Conservation (phyloP, 53 echinoderm and acorn worm species). For the Holothuria scabra region DNA sequence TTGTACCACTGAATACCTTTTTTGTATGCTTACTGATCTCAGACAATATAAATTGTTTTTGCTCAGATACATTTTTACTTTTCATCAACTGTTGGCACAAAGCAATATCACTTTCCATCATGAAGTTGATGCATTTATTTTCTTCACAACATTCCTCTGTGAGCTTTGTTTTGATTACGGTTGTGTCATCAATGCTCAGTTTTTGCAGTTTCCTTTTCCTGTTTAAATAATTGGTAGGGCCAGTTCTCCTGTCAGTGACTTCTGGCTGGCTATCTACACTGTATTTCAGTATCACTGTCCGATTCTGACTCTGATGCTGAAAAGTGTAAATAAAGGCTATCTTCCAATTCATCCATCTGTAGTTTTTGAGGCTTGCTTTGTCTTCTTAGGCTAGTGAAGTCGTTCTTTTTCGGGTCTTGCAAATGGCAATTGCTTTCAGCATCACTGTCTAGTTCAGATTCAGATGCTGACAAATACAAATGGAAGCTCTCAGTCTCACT, state of each 20-base stretch:
- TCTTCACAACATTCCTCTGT: conserved; percentile 17
- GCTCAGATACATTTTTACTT: conserved; percentile 20
- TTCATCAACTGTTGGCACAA: conserved; percentile 10
- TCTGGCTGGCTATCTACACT: not conserved
- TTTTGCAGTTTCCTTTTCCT: not conserved
- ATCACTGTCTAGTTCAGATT: too few relatives aligned
- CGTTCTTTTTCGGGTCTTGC: too few relatives aligned
- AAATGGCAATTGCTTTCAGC: too few relatives aligned
- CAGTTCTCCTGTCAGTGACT: too few relatives aligned
- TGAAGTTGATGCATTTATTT: conserved; percentile 28
- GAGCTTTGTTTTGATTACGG: not conserved
- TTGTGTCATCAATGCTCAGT: too few relatives aligned
- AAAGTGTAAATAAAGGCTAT: conserved; percentile 11
- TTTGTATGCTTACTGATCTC: conserved; percentile 23
- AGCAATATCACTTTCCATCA: conserved; percentile 24
- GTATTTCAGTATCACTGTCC: too few relatives aligned
- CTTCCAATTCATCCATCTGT: too few relatives aligned
- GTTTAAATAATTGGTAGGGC: not conserved
- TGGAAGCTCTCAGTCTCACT: too few relatives aligned
- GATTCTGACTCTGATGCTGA: conserved; percentile 11
- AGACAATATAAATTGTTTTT: conserved; percentile 43
- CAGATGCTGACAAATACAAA: too few relatives aligned
- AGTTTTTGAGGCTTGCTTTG: too few relatives aligned
- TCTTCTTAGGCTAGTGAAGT: too few relatives aligned
- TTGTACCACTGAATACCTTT: not conserved